Evolutionary conservation across 1,140 invertebrate species (phyloP), one percentile per base, ranked within the genome.

Genomic region (Drosophila sulfurigaster): DNA sequence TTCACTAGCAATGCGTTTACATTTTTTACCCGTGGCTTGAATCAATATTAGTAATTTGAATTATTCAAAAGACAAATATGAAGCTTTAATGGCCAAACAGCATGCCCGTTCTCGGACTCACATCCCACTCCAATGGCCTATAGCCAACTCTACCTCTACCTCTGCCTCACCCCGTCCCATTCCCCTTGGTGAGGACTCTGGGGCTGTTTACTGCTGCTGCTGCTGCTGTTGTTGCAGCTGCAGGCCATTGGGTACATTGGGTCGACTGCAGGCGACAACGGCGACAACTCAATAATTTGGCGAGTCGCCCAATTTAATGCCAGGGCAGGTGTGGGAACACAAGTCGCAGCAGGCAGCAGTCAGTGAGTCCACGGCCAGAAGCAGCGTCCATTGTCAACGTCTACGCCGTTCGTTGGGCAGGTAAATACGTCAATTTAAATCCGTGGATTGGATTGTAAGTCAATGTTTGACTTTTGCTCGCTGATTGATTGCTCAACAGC

Each of bases 1-100:
- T 41, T 52, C 49, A 65, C 48, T 54, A 41, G 75, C 77, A 87
- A 82, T 87, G 85, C 85, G 81, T 85, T 89, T 35, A 74, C 81
- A 71, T 89, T 89, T 89, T 89, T 89, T 89, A 66, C 58, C 81
- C 81, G 78, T 90, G 66, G 80, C 79, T 81, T 78, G 80, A 90
- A 92, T 92, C 91, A 92, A 92, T 92, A 92, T 92, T 92, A 92
- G 91, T 92, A 92, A 92, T 92, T 92, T 92, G 91, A 92, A 92
- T 92, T 91, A 92, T 92, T 92, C 91, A 92, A 68, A 90, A 91
- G 91, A 91, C 91, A 92, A 92, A 92, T 91, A 92, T 92, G 91
- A 92, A 92, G 91, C 91, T 92, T 92, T 92, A 92, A 92, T 92
- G 91, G 91, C 85, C 91, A 92, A 92, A 92, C 91, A 92, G 83